Evolutionary conservation across 2,888 invertebrate genomes (phyloP).

Genomic region (Emmelina monodactyla): DNA sequence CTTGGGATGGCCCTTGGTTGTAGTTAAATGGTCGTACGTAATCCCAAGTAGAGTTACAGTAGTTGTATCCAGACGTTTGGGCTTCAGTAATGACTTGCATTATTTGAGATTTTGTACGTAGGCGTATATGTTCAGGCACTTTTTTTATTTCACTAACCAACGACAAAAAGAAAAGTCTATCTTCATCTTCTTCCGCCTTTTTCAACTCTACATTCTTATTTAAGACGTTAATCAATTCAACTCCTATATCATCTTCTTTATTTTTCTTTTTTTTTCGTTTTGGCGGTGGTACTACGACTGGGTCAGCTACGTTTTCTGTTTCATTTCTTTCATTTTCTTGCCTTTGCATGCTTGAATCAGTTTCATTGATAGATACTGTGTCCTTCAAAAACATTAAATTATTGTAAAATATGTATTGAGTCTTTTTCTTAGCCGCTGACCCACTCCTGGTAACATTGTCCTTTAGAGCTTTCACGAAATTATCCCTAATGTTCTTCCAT

Average conservation of each 20-base stretch:
- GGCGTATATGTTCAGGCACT: conserved; percentile 14
- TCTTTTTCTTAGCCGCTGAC: conserved; percentile 14
- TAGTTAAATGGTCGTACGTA: conserved; percentile 11
- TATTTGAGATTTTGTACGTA: conserved; percentile 16
- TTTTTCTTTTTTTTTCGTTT: conserved; percentile 12
- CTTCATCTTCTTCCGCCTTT: conserved; percentile 6
- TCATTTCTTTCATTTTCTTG: conserved; percentile 11
- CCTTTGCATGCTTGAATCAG: conserved; percentile 11
- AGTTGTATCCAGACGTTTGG: conserved; percentile 14
- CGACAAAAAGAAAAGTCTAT: conserved; percentile 12
- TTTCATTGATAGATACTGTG: conserved; percentile 10
- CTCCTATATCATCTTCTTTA: conserved; percentile 11
- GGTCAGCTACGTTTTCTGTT: conserved; percentile 11
- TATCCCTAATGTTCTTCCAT: conserved; percentile 13
- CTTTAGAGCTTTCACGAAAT: conserved; percentile 14
- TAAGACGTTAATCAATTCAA: conserved; percentile 12
- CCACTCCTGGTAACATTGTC: conserved; percentile 13
- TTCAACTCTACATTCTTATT: conserved; percentile 14
- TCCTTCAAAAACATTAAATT: conserved; percentile 15
- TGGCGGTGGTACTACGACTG: conserved; percentile 10
- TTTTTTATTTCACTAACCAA: conserved; percentile 15
- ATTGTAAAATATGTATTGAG: conserved; percentile 15
- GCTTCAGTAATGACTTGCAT: conserved; percentile 16
- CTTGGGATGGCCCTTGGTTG: conserved; percentile 15
- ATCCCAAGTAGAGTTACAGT: conserved; percentile 12